These are phyloP conservation scores for Nephotettix cincticeps DNA, from an alignment of 1,140 invertebrate genomes.

Conservation along the genomic window DNA sequence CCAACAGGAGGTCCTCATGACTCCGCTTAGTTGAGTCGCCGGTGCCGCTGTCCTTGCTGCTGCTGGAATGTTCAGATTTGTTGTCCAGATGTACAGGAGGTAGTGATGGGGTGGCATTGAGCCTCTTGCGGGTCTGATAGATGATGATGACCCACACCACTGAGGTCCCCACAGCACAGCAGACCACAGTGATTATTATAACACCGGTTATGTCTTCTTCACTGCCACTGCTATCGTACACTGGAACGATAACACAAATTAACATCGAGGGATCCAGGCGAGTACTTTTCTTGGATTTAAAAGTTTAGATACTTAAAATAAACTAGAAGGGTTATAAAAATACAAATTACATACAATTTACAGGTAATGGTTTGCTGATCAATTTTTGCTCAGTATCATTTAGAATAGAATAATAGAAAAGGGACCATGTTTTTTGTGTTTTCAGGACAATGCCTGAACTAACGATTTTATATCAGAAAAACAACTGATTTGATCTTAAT, in stretches of 20 bases:
- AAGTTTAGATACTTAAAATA: too few species aligned
- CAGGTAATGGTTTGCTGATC: too few species aligned
- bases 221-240: constrained; percentile 27
- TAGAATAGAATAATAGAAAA: too few species aligned
- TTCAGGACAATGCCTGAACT: too few species aligned
- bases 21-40: constrained; percentile 60
- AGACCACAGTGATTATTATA: constrained; percentile 85
- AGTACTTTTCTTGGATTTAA: too few species aligned
- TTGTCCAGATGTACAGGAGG: constrained; percentile 46
- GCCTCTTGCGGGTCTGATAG: constrained; percentile 74
- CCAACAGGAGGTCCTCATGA: constrained; percentile 52
- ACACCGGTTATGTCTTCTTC: constrained; percentile 72
- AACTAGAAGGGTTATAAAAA: too few species aligned
- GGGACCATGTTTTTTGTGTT: too few species aligned
- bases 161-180: constrained; percentile 86
- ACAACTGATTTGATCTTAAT: too few species aligned
- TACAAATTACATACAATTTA: too few species aligned
- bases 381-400: too few species aligned
- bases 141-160: constrained; percentile 91
- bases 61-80: constrained; percentile 51
- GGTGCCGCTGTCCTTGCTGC: constrained; percentile 60
- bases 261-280: too few species aligned
- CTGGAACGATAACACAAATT: constrained; percentile 12
- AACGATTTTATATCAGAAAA: too few species aligned
- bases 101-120: constrained; percentile 47